Base-by-base conservation (phyloP, 2,113 vertebrate species). In the Crotalus tigris region DNA sequence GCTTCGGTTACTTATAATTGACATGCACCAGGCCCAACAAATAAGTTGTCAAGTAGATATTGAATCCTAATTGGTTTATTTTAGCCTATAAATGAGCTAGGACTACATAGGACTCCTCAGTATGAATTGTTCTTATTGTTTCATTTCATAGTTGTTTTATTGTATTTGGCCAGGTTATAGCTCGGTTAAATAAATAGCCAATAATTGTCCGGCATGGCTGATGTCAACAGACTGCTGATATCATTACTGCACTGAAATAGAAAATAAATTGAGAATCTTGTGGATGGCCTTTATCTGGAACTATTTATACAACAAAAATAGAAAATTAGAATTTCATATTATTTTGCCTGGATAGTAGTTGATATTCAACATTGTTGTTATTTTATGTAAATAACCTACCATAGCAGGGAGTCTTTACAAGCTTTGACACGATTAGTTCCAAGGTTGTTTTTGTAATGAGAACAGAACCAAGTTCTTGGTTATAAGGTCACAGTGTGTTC, bases 381-480 rank as follows among this genome's bases (percentile, higher is more conserved):
- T 95, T 96, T 96, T 96, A 95, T 96, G 49, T 93, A 97, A 95
- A 95, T 96, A 90, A 1, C 23, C 12, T 94, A 90, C 89, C 81
- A 75, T 89, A 51, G 3, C 51, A 94, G 46, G 2, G 13, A 95
- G 54, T 19, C 29, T 95, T 94, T 91, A 3, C 49, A 93, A 88
- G 21, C 94, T 96, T 94, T 94, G 33, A 92, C 87, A 91, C 93
- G 6, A 94, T 95, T 95, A 96, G 0, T 0, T 3, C 5, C 6
- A 94, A 96, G 81, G 44, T 58, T 96, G 51, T 95, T 93, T 96
- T 95, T 91, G 92, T 85, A 95, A 96, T 93, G 44, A 94, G 11
- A 94, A 6, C 93, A 69, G 58, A 94, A 1, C 54, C 89, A 92
- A 58, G 93, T 90, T 95, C 39, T 91, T 95, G 0, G 24, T 93